Evolutionary conservation across 2,113 vertebrate genomes (phyloP).

Genomic region (Odontesthes bonariensis): DNA sequence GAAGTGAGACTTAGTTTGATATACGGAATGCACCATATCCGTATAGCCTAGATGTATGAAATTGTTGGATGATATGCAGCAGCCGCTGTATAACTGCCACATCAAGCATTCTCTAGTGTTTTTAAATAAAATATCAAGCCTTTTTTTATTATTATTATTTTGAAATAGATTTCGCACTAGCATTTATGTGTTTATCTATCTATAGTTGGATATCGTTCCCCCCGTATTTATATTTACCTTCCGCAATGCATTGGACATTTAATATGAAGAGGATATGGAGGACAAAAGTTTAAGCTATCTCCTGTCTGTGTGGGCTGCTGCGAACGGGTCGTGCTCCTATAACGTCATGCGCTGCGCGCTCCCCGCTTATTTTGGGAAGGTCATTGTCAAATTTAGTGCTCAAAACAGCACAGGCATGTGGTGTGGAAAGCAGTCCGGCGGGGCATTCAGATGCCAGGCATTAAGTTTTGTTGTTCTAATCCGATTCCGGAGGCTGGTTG

Average conservation of each 20-base stretch:
- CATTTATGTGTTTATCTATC: background rate
- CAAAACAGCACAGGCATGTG: constrained; percentile 59
- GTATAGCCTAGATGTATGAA: background rate
- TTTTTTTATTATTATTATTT: too few relatives aligned
- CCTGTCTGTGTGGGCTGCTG: background rate
- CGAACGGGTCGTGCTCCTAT: background rate
- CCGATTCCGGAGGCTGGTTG: background rate
- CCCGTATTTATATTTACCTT: background rate
- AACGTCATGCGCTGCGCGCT: constrained; percentile 46
- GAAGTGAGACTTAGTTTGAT: constrained; percentile 1
- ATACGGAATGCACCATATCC: background rate
- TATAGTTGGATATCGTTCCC: background rate
- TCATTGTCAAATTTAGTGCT: constrained; percentile 79
- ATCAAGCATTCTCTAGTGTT: background rate
- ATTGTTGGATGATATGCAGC: background rate
- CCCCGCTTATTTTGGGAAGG: constrained; percentile 80
- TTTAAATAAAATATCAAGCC: background rate
- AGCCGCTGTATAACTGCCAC: background rate
- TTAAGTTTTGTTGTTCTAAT: constrained; percentile 26
- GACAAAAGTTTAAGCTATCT: constrained; percentile 45
- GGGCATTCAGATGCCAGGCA: constrained; percentile 37
- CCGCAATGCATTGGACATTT: background rate
- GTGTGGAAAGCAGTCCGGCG: constrained; percentile 25
- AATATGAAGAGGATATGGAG: background rate
- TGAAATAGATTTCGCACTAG: too few relatives aligned